These are phyloP conservation scores for Colossoma macropomum DNA, from an alignment of 2,113 vertebrate species.

Conservation along the genomic window DNA sequence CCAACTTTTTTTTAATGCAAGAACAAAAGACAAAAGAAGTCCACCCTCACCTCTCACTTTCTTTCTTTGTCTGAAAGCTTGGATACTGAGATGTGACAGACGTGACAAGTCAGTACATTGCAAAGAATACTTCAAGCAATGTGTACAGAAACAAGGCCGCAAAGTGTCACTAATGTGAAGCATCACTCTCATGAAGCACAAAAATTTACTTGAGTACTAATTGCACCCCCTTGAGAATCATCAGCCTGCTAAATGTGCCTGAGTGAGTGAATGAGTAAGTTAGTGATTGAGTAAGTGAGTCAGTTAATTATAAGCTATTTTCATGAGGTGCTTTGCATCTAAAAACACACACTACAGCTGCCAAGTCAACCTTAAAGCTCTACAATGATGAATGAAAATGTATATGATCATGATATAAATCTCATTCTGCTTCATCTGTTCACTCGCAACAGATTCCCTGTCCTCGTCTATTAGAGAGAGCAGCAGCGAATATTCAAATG, in stretches of 20 bases:
- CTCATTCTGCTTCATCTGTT: constrained; percentile 1
- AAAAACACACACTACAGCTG: too few species aligned
- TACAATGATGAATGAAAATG: background rate
- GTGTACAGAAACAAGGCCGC: too few species aligned
- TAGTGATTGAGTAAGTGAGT: too few species aligned
- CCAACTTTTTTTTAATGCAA: too few species aligned
- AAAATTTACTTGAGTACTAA: too few species aligned
- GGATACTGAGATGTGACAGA: background rate
- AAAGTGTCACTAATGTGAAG: too few species aligned
- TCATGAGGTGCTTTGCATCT: too few species aligned
- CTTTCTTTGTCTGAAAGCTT: background rate
- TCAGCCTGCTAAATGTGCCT: background rate
- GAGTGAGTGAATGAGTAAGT: background rate
- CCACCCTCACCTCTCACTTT: background rate
- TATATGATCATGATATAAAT: background rate
- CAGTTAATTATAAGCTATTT: background rate
- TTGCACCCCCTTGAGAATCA: too few species aligned
- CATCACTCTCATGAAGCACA: too few species aligned
- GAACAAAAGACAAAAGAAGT: too few species aligned
- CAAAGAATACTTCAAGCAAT: background rate
- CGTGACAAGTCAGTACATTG: background rate
- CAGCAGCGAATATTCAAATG: constrained; percentile 14
- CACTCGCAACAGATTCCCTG: background rate
- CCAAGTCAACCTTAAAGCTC: background rate
- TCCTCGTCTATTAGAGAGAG: constrained; percentile 1